Evolutionary conservation across 2,888 invertebrate genomes (phyloP).

Genomic region (Lutraria lutraria): DNA sequence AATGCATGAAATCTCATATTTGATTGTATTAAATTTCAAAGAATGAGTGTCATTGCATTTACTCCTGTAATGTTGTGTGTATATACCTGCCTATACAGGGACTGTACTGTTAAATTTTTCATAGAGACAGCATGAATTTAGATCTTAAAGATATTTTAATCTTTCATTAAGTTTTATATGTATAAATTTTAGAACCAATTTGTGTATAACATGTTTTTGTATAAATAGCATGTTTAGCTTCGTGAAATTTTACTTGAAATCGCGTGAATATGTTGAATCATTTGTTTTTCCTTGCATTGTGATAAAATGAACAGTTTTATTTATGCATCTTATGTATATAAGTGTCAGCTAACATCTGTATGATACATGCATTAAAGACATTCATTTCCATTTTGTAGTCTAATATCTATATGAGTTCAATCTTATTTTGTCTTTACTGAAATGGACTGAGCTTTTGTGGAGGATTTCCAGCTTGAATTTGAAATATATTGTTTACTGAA

Average conservation of each 20-base stretch:
- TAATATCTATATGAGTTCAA: not conserved
- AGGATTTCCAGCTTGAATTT: not conserved
- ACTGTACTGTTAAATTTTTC: slow-evolving; percentile 37
- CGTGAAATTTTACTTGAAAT: not conserved
- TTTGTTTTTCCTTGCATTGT: slow-evolving; percentile 4
- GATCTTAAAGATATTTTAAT: slow-evolving; percentile 22
- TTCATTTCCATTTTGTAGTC: not conserved
- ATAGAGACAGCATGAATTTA: slow-evolving; percentile 37
- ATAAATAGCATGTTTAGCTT: not conserved
- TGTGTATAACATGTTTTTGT: not conserved
- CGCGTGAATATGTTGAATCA: not conserved
- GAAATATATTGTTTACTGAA: too few relatives aligned
- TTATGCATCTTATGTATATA: not conserved
- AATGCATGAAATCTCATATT: not conserved
- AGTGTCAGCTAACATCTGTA: slow-evolving; percentile 2
- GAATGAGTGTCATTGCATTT: not conserved
- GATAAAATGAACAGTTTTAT: not conserved
- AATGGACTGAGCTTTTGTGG: not conserved
- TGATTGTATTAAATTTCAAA: not conserved
- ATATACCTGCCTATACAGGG: slow-evolving; percentile 38
- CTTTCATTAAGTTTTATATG: slow-evolving; percentile 24
- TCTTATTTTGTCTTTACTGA: not conserved
- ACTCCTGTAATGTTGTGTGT: not conserved
- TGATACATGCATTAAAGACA: not conserved
- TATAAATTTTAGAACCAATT: slow-evolving; percentile 19